A percentile compares a stretch with the other conserved stretches of the same genome.
Conservation (phyloP, 2,888 invertebrate genomes). For the Thereva nobilitata region DNA sequence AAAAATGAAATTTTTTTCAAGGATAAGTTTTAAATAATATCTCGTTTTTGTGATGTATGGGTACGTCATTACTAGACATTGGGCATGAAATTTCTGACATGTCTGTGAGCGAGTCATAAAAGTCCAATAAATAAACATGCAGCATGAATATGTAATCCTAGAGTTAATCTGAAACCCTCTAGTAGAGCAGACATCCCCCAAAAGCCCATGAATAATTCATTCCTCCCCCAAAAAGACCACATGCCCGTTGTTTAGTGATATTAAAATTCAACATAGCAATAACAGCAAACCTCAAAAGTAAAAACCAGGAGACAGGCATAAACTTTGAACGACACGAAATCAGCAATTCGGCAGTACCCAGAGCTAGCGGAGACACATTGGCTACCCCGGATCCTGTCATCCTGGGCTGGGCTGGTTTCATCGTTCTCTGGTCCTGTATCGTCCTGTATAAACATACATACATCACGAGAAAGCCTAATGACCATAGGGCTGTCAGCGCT, state of each 20-base stretch:
- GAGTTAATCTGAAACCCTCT: conserved; percentile 14
- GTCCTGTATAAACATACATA: too few relatives aligned
- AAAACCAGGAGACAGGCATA: conserved; percentile 17
- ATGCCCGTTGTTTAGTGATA: conserved; percentile 18
- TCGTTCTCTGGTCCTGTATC: too few relatives aligned
- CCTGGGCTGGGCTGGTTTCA: too few relatives aligned
- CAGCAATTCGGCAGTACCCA: not conserved
- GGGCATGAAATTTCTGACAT: conserved; percentile 7
- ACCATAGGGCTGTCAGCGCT: too few relatives aligned
- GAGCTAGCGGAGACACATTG: too few relatives aligned
- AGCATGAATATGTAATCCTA: conserved; percentile 24
- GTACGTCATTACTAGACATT: conserved; percentile 6
- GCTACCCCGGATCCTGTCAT: too few relatives aligned
- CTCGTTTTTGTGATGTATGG: too few relatives aligned
- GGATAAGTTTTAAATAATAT: too few relatives aligned
- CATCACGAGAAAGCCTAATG: too few relatives aligned
- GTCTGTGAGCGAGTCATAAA: conserved; percentile 13
- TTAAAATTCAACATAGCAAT: conserved; percentile 23
- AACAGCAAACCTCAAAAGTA: conserved; percentile 12
- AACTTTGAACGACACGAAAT: conserved; percentile 11
- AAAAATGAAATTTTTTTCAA: too few relatives aligned
- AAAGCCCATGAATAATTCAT: conserved; percentile 14
- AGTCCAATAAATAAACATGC: conserved; percentile 27
- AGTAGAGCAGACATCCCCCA: conserved; percentile 11
- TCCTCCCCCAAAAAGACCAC: conserved; percentile 12